A percentile compares a stretch with the other conserved stretches of the same genome.
These are phyloP conservation scores for Haliclystus octoradiatus DNA, from an alignment of 30 jellyfish, hydroid and myxozoan species.

Conservation along the genomic window DNA sequence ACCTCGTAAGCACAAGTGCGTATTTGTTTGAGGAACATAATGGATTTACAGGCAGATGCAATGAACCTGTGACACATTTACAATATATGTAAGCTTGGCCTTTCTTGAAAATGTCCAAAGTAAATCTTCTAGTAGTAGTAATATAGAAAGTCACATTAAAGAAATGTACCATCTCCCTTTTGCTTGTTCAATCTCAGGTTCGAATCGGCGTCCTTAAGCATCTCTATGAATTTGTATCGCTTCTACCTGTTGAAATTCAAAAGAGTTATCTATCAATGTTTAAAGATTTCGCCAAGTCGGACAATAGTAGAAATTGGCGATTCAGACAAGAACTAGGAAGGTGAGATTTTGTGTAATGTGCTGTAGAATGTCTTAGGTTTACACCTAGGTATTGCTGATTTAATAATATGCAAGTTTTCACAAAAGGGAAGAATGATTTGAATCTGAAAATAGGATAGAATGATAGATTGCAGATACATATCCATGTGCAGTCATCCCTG, in stretches of 20 bases:
- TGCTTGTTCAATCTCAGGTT: conserved; percentile 45
- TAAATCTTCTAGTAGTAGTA: too few species aligned
- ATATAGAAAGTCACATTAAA: too few species aligned
- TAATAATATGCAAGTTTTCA: conserved; percentile 5
- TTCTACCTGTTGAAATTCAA: conserved; percentile 75
- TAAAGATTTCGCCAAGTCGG: conserved; percentile 75
- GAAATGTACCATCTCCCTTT: too few species aligned
- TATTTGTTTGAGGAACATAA: too few species aligned
- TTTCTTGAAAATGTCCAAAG: too few species aligned
- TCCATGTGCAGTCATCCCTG: neutral
- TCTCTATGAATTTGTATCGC: conserved; percentile 63
- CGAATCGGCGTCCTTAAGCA: conserved; percentile 92
- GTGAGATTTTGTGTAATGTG: too few species aligned
- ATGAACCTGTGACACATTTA: too few species aligned
- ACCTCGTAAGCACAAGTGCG: too few species aligned
- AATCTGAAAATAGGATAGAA: neutral
- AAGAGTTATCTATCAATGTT: conserved; percentile 71
- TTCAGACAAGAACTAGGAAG: conserved; percentile 88
- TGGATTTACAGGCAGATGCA: too few species aligned
- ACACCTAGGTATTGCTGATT: too few species aligned
- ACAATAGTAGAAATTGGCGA: conserved; percentile 89
- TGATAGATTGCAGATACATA: neutral
- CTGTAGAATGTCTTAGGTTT: too few species aligned
- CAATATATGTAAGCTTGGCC: too few species aligned
- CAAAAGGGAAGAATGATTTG: neutral